Conservation (phyloP, 1,140 invertebrate species). For the Mactra quadrangularis region DNA sequence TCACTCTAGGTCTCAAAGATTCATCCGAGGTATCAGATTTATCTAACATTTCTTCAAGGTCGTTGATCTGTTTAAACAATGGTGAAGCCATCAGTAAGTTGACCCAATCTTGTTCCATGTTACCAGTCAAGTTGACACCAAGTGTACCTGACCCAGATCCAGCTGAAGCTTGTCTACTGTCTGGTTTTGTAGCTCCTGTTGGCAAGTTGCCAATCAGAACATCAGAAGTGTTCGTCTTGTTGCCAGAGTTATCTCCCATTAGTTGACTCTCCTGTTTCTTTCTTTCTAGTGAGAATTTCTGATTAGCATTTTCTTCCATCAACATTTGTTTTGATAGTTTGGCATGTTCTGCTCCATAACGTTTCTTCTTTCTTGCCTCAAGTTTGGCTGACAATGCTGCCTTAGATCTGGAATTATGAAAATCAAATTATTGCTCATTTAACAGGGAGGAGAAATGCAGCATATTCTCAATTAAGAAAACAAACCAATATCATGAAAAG, state of each 20-base stretch:
- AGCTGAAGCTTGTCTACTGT: neutral
- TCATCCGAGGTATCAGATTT: slow-evolving; percentile 65
- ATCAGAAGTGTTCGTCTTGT: slow-evolving; percentile 46
- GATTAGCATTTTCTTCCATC: slow-evolving; percentile 69
- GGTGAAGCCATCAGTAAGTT: slow-evolving; percentile 81
- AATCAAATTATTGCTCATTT: neutral
- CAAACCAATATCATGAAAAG: too few species aligned
- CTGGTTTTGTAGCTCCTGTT: slow-evolving; percentile 22
- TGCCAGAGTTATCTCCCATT: slow-evolving; percentile 18
- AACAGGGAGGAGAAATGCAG: too few species aligned
- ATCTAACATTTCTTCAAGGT: slow-evolving; percentile 78
- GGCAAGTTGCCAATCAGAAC: slow-evolving; percentile 52
- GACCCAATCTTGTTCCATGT: slow-evolving; percentile 80
- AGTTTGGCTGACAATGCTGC: slow-evolving; percentile 73
- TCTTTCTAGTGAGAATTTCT: slow-evolving; percentile 61
- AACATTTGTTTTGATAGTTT: slow-evolving; percentile 74
- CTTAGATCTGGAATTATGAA: slow-evolving; percentile 40
- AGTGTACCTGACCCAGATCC: slow-evolving; percentile 14
- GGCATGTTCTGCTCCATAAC: slow-evolving; percentile 70
- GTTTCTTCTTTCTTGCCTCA: slow-evolving; percentile 75
- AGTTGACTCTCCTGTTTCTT: slow-evolving; percentile 64
- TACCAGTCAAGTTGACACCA: slow-evolving; percentile 70
- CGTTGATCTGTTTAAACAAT: slow-evolving; percentile 82
- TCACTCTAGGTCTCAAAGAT: slow-evolving; percentile 28
- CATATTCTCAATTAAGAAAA: too few species aligned